Conservation (phyloP, 2,888 invertebrate genomes). For the Eristalis pertinax region DNA sequence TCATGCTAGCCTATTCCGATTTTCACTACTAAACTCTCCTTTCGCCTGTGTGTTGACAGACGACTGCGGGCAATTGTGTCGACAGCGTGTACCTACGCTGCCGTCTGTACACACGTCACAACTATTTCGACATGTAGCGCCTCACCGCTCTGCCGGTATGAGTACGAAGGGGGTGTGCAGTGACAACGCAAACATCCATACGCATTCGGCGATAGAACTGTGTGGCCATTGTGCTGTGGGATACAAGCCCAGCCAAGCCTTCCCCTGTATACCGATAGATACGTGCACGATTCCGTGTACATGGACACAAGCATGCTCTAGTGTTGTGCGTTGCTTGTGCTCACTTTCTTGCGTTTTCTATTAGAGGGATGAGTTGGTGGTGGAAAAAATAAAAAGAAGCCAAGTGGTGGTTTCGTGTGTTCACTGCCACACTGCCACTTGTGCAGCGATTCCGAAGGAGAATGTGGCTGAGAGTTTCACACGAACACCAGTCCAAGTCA, state of each 20-base stretch:
- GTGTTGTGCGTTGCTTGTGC: background rate
- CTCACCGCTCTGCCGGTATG: constrained; percentile 12
- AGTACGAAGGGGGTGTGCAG: constrained; percentile 17
- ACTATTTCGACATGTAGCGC: constrained; percentile 24
- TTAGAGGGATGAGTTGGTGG: background rate
- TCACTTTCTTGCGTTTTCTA: background rate
- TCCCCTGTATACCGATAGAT: background rate
- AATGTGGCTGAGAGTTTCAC: background rate
- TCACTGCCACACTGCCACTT: too few species aligned
- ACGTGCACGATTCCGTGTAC: background rate
- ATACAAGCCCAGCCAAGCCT: background rate
- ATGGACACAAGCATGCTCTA: background rate
- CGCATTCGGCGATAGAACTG: background rate
- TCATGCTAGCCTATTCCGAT: constrained; percentile 51
- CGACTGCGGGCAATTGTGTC: constrained; percentile 13
- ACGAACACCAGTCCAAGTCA: too few species aligned
- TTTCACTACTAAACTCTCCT: constrained; percentile 69
- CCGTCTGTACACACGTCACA: constrained; percentile 54
- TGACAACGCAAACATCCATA: constrained; percentile 19
- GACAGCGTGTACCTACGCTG: constrained; percentile 38
- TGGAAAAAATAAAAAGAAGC: background rate
- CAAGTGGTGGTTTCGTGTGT: background rate
- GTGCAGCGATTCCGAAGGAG: background rate
- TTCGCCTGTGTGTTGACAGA: constrained; percentile 51
- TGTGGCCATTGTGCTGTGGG: constrained; percentile 4